Evolutionary conservation across 2,888 invertebrate species (phyloP).

Genomic region (Ochropacha duplaris): DNA sequence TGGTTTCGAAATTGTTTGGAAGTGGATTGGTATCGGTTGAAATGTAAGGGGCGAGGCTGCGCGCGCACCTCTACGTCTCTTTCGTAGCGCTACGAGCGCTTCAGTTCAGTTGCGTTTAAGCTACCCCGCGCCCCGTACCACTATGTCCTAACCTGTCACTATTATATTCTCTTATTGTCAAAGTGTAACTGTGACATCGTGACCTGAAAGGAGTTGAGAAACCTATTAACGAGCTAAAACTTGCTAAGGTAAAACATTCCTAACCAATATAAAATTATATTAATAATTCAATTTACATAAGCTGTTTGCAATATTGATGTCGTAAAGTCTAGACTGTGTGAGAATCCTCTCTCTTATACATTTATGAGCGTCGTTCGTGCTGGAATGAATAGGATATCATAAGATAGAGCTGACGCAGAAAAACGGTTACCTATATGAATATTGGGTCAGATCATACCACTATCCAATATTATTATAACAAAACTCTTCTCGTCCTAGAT

Average conservation of each 20-base stretch:
- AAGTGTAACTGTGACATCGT: constrained; percentile 52
- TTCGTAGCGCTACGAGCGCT: constrained; percentile 60
- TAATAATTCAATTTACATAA: constrained; percentile 13
- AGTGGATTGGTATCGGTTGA: constrained; percentile 77
- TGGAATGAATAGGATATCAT: neutral
- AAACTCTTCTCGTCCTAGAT: no score
- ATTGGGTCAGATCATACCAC: no score
- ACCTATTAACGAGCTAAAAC: constrained; percentile 26
- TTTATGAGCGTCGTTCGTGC: neutral
- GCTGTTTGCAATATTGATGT: constrained; percentile 10
- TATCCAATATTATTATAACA: no score
- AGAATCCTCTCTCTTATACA: constrained; percentile 3
- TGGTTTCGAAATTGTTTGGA: constrained; percentile 62
- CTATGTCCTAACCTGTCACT: constrained; percentile 33
- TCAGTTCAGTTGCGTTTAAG: constrained; percentile 74
- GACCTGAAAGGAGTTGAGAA: constrained; percentile 36
- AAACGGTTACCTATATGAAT: neutral
- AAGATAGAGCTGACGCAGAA: neutral
- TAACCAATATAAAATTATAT: constrained; percentile 6
- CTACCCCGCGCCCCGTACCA: constrained; percentile 76
- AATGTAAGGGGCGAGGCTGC: constrained; percentile 77
- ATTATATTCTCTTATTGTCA: constrained; percentile 33
- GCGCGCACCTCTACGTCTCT: constrained; percentile 67
- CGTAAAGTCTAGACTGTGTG: constrained; percentile 8
- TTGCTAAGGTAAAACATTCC: constrained; percentile 36